phyloP scores from a whole-genome alignment of 2,888 invertebrate genomes.

The Smittia sp. region DNA sequence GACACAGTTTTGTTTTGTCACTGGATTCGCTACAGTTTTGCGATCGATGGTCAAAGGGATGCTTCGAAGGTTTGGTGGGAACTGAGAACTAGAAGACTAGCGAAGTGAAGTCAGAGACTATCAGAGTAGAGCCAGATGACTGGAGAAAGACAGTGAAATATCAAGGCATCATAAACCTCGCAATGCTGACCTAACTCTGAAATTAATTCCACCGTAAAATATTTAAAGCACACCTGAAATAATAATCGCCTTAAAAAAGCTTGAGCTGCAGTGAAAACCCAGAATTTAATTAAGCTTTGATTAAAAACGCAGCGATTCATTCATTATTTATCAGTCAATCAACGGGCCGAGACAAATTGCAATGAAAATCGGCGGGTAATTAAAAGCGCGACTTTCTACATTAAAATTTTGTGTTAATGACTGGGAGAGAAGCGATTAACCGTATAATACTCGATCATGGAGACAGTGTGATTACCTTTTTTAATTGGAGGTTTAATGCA shows the following conservation, averaged over 20 bases:
- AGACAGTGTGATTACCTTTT: neutral
- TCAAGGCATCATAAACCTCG: too few species aligned
- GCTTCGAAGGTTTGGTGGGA: too few species aligned
- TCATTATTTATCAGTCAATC: neutral
- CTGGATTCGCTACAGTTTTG: neutral
- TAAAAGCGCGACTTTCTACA: neutral
- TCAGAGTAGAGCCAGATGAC: too few species aligned
- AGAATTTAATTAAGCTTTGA: neutral
- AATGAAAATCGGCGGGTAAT: neutral
- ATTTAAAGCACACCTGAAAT: too few species aligned
- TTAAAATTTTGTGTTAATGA: neutral
- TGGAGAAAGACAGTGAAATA: too few species aligned
- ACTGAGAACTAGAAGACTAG: neutral
- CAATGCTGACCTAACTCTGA: too few species aligned
- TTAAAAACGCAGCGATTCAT: neutral
- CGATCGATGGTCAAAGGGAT: too few species aligned
- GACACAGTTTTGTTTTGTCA: slow-evolving; percentile 8
- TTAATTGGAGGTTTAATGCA: neutral
- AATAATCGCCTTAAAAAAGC: too few species aligned
- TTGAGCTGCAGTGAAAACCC: too few species aligned
- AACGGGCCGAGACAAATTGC: neutral
- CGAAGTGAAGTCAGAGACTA: neutral
- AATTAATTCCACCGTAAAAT: too few species aligned
- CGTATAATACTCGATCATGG: neutral
- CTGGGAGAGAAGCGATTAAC: neutral